phyloP scores from a whole-genome alignment of 2,797 vertebrate genomes.

The Neosilurus hyrtlii region DNA sequence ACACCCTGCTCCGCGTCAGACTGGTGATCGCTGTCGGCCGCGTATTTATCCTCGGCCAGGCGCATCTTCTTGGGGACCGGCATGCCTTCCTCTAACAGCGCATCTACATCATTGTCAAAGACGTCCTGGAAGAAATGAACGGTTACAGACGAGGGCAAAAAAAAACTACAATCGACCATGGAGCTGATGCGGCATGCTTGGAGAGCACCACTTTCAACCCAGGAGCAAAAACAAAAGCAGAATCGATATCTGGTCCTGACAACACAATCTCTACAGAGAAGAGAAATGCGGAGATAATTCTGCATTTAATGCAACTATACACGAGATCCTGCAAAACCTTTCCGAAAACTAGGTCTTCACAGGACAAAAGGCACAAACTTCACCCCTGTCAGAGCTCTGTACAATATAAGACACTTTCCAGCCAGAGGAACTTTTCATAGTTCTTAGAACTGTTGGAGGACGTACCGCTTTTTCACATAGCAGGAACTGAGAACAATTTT shows the following conservation, averaged over 20 bases:
- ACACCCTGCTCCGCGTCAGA: constrained; percentile 93
- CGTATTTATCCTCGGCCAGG: constrained; percentile 82
- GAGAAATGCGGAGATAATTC: too few relatives aligned
- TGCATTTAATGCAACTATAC: too few relatives aligned
- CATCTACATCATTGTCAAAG: constrained; percentile 98
- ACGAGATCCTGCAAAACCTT: too few relatives aligned
- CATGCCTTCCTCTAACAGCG: constrained; percentile 94
- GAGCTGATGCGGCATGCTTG: neutral
- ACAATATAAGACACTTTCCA: too few relatives aligned
- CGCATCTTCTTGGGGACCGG: constrained; percentile 96
- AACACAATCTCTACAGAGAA: neutral
- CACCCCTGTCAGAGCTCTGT: too few relatives aligned
- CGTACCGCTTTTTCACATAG: too few relatives aligned
- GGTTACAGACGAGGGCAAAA: constrained; percentile 56
- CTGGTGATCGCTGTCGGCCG: constrained; percentile 87
- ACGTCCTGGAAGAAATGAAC: constrained; percentile 83
- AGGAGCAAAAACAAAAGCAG: too few relatives aligned
- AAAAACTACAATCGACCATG: neutral
- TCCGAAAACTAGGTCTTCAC: too few relatives aligned
- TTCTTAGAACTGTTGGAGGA: too few relatives aligned
- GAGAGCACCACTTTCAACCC: neutral
- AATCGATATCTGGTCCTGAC: neutral
- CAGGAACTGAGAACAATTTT: too few relatives aligned
- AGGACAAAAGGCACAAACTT: too few relatives aligned
- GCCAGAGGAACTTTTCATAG: too few relatives aligned